A percentile compares a stretch with the other conserved stretches of the same genome.
Conservation (phyloP, 2,113 vertebrate genomes). For the Polypterus senegalus region DNA sequence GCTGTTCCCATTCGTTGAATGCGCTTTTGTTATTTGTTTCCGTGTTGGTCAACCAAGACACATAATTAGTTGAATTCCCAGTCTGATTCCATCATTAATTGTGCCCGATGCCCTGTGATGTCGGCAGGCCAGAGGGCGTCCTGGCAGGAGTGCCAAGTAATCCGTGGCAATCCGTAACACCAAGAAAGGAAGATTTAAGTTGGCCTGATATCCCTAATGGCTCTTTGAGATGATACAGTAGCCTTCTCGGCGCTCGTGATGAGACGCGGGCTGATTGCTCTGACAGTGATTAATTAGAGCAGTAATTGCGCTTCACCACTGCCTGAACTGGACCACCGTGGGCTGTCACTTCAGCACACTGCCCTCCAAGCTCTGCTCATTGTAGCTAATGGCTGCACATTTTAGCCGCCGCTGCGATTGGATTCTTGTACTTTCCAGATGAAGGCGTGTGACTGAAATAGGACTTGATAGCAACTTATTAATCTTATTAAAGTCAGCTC, state of each 20-base stretch:
- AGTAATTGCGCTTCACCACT: conserved; percentile 5
- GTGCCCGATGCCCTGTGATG: no score
- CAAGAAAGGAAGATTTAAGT: neutral
- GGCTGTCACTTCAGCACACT: neutral
- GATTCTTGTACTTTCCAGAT: no score
- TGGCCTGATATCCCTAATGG: neutral
- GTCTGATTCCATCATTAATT: no score
- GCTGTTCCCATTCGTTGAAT: no score
- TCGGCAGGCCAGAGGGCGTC: no score
- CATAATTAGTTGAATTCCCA: no score
- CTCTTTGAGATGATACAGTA: neutral
- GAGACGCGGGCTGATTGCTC: conserved; percentile 11
- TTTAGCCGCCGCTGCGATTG: neutral
- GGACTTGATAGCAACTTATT: no score
- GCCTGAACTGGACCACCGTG: neutral
- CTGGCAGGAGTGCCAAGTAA: neutral
- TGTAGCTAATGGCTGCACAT: neutral
- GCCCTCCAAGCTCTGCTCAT: neutral
- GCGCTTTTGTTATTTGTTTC: no score
- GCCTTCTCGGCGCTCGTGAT: neutral
- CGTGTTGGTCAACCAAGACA: no score
- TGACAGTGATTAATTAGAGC: conserved; percentile 16
- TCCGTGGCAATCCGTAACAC: neutral
- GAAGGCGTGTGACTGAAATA: no score
- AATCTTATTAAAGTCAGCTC: no score